Base-by-base conservation (phyloP, 2,888 invertebrate genomes). In the Abrostola triplasia region DNA sequence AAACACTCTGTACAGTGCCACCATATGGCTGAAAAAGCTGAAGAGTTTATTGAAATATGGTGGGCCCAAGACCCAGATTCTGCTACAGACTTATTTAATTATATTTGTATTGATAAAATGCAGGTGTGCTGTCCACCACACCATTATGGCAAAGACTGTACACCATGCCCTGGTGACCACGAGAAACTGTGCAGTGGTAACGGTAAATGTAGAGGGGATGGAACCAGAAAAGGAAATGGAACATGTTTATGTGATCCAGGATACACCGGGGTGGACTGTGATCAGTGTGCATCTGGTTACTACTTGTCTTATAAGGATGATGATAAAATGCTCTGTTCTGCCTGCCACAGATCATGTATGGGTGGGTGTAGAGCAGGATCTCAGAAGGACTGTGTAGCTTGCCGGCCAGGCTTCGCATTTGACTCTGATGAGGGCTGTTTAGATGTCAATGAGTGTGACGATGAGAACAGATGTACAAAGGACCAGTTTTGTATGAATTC, bases 161-260 rank as follows among this genome's bases (percentile, higher is more conserved):
- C 91, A 11, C 96, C 97, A 0, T 99, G 99, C 87, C 95, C 95
- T 0, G 98, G 98, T 0, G 96, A 95, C 78, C 96, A 96, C 40
- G 95, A 95, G 50, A 96, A 96, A 60, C 92, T 98, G 58, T 99
- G 99, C 87, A 96, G 90, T 74, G 97, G 96, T 2, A 97, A 97
- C 92, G 99, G 99, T 0, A 97, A 96, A 87, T 96, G 96, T 74
- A 90, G 96, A 71, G 99, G 99, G 0, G 96, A 97, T 70, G 99
- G 99, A 0, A 99, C 98, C 0, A 95, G 99, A 49, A 98, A 98
- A 89, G 99, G 99, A 0, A 98, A 97, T 84, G 99, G 99, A 0
- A 96, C 97, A 68, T 99, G 99, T 86, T 92, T 95, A 11, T 99
- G 99, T 89, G 96, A 98, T 82, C 83, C 88, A 6, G 99, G 98